Base-by-base conservation (phyloP, 2,113 vertebrate species). In the Saguinus midas region DNA sequence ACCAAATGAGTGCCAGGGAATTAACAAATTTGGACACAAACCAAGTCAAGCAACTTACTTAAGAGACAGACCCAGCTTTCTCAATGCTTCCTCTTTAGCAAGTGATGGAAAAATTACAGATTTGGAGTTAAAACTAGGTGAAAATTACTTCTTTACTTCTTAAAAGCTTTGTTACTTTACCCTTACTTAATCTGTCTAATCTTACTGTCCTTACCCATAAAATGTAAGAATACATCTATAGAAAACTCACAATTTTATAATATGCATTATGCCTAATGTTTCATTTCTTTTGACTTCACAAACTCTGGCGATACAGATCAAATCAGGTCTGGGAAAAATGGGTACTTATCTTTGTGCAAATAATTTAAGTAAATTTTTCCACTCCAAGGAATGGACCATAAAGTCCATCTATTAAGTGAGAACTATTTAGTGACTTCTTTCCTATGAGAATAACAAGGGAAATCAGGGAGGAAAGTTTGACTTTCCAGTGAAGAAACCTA, bases 1-100 rank as follows among this genome's bases (percentile, higher is more conserved):
- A 32, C 23, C 20, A 45, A 43, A 1, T 1, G 21, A 68, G 35
- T 95, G 89, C 73, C 95, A 97, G 55, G 3, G 43, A 96, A 75
- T 86, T 91, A 83, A 72, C 32, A 82, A 83, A 83, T 32, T 89
- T 96, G 88, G 95, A 94, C 23, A 75, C 52, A 91, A 82, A 37
- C 76, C 96, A 97, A 96, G 90, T 87, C 13, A 80, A 37, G 29
- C 18, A 94, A 96, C 50, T 94, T 85, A 82, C 37, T 93, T 70
- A 75, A 95, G 95, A 91, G 52, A 68, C 91, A 93, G 52, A 87
- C 21, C 3, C 81, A 95, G 80, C 48, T 95, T 96, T 91, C 17
- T 95, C 61, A 79, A 23, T 70, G 29, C 57, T 78, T 94, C 37
- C 80, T 72, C 10, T 25, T 89, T 52, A 96, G 3, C 57, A 88